phyloP scores from a whole-genome alignment of 2,888 invertebrate species.

The Drosophila phalerata region DNA sequence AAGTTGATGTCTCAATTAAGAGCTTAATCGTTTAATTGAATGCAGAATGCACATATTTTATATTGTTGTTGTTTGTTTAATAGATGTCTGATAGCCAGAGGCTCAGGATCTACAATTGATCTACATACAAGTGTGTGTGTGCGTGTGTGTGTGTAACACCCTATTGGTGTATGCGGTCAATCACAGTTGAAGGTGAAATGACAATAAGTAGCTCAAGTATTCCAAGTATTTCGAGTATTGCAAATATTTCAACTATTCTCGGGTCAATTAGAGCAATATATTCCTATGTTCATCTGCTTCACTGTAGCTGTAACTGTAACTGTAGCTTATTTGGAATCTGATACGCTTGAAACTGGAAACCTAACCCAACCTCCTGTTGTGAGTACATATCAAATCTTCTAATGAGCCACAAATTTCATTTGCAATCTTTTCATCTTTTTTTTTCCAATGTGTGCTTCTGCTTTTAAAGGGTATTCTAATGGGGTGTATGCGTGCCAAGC shows the following conservation, averaged over 20 bases:
- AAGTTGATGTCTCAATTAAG: slow-evolving; percentile 69
- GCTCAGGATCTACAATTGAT: slow-evolving; percentile 48
- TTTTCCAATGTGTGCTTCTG: neutral
- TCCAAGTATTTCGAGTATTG: slow-evolving; percentile 34
- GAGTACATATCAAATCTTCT: slow-evolving; percentile 10
- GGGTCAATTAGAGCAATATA: slow-evolving; percentile 31
- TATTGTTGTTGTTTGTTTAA: neutral
- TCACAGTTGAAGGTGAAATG: slow-evolving; percentile 63
- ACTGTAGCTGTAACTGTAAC: neutral
- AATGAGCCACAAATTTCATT: slow-evolving; percentile 25
- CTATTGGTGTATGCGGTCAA: slow-evolving; percentile 43
- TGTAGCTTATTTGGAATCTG: neutral
- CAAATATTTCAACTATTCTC: slow-evolving; percentile 30
- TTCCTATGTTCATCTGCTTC: neutral
- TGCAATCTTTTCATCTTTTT: slow-evolving; percentile 10
- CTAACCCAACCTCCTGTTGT: neutral
- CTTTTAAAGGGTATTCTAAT: neutral
- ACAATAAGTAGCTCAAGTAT: slow-evolving; percentile 42
- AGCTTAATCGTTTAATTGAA: slow-evolving; percentile 73
- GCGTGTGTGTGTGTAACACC: slow-evolving; percentile 12
- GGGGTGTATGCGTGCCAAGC: neutral
- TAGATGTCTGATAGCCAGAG: slow-evolving; percentile 28
- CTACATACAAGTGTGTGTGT: slow-evolving; percentile 12
- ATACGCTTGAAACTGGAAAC: neutral
- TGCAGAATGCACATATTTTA: slow-evolving; percentile 54